Base-by-base conservation (phyloP, 2,797 vertebrate genomes). In the Diglossa cyanea region DNA sequence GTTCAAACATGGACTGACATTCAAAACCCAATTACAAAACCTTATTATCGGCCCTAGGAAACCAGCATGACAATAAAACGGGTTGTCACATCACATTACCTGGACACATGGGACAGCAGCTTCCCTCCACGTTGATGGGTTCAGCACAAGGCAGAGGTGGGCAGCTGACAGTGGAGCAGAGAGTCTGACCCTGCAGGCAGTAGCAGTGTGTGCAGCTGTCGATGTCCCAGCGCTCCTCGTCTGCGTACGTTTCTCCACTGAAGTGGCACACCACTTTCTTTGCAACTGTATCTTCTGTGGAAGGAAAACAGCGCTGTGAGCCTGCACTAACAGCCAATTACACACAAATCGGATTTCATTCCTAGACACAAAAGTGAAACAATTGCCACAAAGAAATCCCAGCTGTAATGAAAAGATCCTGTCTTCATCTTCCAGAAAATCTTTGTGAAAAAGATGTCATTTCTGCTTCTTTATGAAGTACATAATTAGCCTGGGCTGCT, bases 201-300 rank as follows among this genome's bases (percentile, higher is more conserved):
- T 99, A 99, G 97, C 99, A 99, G 96, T 99, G 99, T 1, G 99
- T 99, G 97, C 99, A 99, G 97, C 98, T 99, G 97, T 99, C 99
- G 3, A 99, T 98, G 94, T 99, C 98, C 99, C 98, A 99, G 54
- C 99, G 98, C 24, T 99, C 99, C 96, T 99, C 99, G 18, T 99
- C 99, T 0, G 98, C 98, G 0, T 99, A 99, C 0, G 98, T 98
- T 94, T 98, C 98, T 19, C 98, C 98, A 28, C 98, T 98, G 96
- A 99, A 99, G 96, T 98, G 98, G 95, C 99, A 99, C 51, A 98
- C 98, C 14, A 97, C 98, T 77, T 98, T 98, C 97, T 98, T 98
- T 9, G 98, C 95, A 66, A 98, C 94, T 9, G 98, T 98, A 51
- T 98, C 98, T 95, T 98, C 98, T 99, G 90, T 93, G 55, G 90